Conservation (phyloP, 2,797 vertebrate genomes). For the Premnoplex brunnescens region DNA sequence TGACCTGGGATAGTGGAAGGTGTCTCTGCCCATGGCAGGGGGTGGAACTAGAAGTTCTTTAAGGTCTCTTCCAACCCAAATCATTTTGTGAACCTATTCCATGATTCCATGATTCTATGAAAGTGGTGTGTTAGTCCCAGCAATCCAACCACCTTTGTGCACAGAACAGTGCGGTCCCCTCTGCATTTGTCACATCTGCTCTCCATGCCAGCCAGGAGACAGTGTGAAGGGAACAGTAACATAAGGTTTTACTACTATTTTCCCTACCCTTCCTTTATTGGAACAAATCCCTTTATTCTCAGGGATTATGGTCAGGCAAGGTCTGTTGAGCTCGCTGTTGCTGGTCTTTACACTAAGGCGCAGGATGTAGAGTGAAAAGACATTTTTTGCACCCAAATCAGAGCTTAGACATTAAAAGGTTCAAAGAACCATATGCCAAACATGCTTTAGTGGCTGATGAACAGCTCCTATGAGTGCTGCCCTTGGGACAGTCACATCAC, state of each 20-base stretch:
- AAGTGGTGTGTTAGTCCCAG: not conserved
- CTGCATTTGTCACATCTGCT: not conserved
- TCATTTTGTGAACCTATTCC: too few species aligned
- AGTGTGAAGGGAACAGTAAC: not conserved
- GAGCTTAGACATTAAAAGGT: not conserved
- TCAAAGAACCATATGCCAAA: not conserved
- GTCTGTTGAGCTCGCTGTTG: not conserved
- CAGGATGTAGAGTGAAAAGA: not conserved
- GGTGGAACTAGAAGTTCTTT: not conserved
- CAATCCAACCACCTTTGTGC: not conserved
- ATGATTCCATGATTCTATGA: not conserved
- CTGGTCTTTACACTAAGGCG: not conserved
- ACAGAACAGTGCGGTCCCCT: not conserved
- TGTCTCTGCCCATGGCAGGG: not conserved
- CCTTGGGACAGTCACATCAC: not conserved
- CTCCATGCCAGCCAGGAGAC: not conserved
- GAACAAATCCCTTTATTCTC: not conserved
- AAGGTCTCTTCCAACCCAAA: not conserved
- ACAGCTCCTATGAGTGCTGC: not conserved
- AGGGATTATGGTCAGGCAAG: not conserved
- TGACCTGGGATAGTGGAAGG: not conserved
- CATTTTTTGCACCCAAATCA: not conserved
- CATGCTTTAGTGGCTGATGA: not conserved
- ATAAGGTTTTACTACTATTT: not conserved
- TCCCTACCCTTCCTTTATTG: not conserved